Conservation (phyloP, 2,797 vertebrate species). For the Fratercula arctica region DNA sequence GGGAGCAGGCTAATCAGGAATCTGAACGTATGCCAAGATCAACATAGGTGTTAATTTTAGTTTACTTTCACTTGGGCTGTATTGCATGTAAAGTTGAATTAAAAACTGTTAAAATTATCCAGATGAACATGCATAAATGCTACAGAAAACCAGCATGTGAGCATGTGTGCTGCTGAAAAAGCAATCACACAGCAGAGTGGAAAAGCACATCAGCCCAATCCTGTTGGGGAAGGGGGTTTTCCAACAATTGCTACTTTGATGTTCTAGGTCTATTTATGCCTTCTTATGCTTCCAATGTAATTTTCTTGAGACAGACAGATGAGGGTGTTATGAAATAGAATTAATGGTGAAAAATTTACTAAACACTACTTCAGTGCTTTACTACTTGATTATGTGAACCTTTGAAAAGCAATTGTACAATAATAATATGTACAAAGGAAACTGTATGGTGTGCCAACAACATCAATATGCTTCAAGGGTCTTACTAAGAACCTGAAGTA, state of each 20-base stretch:
- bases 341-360: conserved; percentile 38
- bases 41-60: background rate
- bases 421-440: conserved; percentile 30
- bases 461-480: conserved; percentile 25
- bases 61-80: background rate
- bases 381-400: conserved; percentile 33
- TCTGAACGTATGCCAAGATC: background rate
- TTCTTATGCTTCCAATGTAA: conserved; percentile 25
- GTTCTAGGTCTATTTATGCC: conserved; percentile 28
- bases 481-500: conserved; percentile 18
- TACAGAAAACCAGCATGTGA: background rate
- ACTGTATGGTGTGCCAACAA: background rate
- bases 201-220: conserved; percentile 18
- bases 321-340: conserved; percentile 16
- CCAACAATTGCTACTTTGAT: conserved; percentile 53
- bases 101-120: background rate
- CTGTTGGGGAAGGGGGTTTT: background rate
- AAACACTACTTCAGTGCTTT: conserved; percentile 4
- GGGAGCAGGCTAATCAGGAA: background rate
- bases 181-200: background rate
- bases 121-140: background rate
- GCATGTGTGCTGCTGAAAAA: background rate
- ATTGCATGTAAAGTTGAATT: background rate
- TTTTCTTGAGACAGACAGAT: conserved; percentile 21
- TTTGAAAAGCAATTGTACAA: conserved; percentile 44